Evolutionary conservation across 2,797 vertebrate species (phyloP).

Genomic region (Clarias fuscus): DNA sequence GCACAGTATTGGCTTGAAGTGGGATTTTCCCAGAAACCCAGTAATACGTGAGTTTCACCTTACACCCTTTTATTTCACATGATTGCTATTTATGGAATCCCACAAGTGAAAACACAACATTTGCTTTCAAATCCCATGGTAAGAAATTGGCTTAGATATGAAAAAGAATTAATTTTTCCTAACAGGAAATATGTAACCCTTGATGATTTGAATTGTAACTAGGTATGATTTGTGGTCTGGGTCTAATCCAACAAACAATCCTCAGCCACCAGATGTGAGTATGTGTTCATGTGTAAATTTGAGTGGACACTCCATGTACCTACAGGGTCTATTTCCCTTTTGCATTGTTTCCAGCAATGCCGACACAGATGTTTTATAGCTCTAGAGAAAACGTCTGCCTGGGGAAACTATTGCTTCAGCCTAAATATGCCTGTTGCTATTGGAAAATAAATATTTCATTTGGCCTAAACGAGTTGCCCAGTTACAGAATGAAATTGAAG

Average conservation of each 20-base stretch:
- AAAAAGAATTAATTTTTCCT: slow-evolving; percentile 19
- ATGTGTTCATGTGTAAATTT: slow-evolving; percentile 28
- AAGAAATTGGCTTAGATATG: slow-evolving; percentile 6
- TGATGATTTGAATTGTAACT: background rate
- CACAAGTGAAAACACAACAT: background rate
- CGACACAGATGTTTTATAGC: slow-evolving; percentile 62
- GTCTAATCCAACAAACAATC: slow-evolving; percentile 13
- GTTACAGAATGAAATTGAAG: slow-evolving; percentile 56
- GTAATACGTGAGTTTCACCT: background rate
- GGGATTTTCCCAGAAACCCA: background rate
- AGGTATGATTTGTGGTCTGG: slow-evolving; percentile 15
- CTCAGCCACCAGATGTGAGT: slow-evolving; percentile 23
- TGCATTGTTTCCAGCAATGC: slow-evolving; percentile 50
- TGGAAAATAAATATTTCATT: slow-evolving; percentile 66
- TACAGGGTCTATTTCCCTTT: slow-evolving; percentile 28
- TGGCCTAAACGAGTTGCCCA: slow-evolving; percentile 54
- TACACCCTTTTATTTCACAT: background rate
- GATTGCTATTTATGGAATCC: background rate
- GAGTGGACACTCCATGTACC: slow-evolving; percentile 25
- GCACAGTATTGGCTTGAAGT: background rate
- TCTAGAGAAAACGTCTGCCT: slow-evolving; percentile 53
- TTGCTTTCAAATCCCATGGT: background rate
- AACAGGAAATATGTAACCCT: slow-evolving; percentile 11
- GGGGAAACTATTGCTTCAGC: slow-evolving; percentile 58
- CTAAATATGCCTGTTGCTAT: slow-evolving; percentile 59